Evolutionary conservation across 2,113 vertebrate genomes (phyloP).

Genomic region (Ptyas mucosa): DNA sequence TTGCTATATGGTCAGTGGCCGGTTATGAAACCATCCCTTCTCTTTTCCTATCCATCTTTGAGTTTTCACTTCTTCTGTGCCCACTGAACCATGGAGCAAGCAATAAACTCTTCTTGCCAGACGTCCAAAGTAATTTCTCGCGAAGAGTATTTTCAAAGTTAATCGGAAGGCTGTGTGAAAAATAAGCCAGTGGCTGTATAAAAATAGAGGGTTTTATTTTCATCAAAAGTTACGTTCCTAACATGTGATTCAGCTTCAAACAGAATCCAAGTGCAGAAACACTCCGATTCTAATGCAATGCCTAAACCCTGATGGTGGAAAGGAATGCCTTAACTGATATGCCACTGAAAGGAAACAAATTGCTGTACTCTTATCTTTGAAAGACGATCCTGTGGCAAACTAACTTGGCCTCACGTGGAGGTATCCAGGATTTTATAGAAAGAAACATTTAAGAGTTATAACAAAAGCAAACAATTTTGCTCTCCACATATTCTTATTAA

Average conservation of each 20-base stretch:
- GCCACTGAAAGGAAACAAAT: slow-evolving; percentile 58
- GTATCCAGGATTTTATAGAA: slow-evolving; percentile 26
- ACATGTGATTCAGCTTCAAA: not conserved
- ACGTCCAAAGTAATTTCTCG: not conserved
- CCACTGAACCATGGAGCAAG: not conserved
- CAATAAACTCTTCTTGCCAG: not conserved
- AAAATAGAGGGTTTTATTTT: not conserved
- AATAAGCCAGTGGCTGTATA: not conserved
- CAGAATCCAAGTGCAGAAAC: not conserved
- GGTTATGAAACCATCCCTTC: not conserved
- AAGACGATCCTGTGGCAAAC: slow-evolving; percentile 53
- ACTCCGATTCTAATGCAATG: slow-evolving; percentile 31
- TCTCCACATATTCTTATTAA: not conserved
- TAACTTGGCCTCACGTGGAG: slow-evolving; percentile 24
- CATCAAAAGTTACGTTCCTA: not conserved
- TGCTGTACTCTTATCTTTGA: slow-evolving; percentile 61
- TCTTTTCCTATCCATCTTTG: not conserved
- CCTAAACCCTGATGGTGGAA: slow-evolving; percentile 43
- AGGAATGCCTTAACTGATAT: slow-evolving; percentile 53
- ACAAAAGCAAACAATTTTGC: slow-evolving; percentile 15
- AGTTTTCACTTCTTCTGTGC: not conserved
- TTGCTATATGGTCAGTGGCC: not conserved
- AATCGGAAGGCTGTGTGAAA: not conserved
- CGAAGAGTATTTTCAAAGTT: not conserved
- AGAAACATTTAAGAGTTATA: not conserved